Base-by-base conservation (phyloP, 2,888 invertebrate genomes). In the Caenorhabditis virilis region DNA sequence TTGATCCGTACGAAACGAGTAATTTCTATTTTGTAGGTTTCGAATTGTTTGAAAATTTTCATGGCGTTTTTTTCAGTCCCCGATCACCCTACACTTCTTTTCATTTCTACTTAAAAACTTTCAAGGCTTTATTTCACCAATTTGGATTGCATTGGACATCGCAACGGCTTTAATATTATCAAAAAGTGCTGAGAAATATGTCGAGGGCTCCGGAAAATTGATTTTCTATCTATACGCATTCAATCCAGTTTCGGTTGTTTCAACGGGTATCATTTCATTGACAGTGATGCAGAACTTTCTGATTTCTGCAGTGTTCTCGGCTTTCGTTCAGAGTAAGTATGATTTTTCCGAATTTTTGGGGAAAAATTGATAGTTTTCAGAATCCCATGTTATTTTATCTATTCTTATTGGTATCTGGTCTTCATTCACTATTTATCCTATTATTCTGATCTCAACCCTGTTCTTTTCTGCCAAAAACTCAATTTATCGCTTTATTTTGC, bases 231-330 rank as follows among this genome's bases (percentile, higher is more conserved):
- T 42, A 3, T 82, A 77, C 58, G 61, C 81, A 6, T 70, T 82
- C 47, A 82, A 80, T 49, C 82, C 82, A 16, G 56, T 78, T 30
- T 57, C 80, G 2, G 67, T 82, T 15, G 57, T 67, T 9, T 69
- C 73, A 7, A 74, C 73, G 38, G 72, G 75, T 1, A 76, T 76
- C 23, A 46, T 65, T n/a, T 77, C 76, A 22, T 35, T 80, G 16
- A 74, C 78, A 1, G 60, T 72, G 0, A 20, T 79, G 18, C 54
- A 74, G 30, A 80, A 80, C 47, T 47, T 71, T 15, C 39, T 77
- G 15, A 26, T 72, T 5, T 62, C 79, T 6, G 26, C 56, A 0
- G 55, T 69, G 11, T 54, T 74, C 3, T 56, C 43, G 26, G 42
- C 50, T 1, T 67, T 69, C 30, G 51, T 61, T 5, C 30, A 43